A percentile compares a stretch with the other conserved stretches of the same genome.
Conservation (phyloP, 2,888 invertebrate genomes). For the Platyscelio sp. region DNA sequence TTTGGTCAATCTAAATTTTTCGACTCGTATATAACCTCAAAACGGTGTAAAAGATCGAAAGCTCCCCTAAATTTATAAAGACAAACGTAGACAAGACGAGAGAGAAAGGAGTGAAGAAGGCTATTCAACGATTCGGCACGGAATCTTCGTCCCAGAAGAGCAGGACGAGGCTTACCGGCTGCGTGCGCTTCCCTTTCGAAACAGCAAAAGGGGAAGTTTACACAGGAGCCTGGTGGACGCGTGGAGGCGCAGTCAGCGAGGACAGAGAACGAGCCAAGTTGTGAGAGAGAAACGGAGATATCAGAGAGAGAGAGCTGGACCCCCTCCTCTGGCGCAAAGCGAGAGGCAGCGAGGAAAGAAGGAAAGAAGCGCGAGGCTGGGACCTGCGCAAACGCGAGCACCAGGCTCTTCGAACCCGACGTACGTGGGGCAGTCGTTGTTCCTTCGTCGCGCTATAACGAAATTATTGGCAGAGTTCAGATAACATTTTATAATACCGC, state of each 20-base stretch:
- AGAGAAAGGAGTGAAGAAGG: constrained; percentile 67
- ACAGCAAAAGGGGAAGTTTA: constrained; percentile 65
- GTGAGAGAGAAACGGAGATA: too few relatives aligned
- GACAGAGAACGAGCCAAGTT: too few relatives aligned
- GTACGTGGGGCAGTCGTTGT: constrained; percentile 82
- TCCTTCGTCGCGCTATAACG: constrained; percentile 82
- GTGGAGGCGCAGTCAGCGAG: constrained; percentile 42
- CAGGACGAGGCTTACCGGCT: constrained; percentile 65
- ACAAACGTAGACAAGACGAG: too few relatives aligned
- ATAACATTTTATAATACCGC: too few relatives aligned
- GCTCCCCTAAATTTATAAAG: too few relatives aligned
- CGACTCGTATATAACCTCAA: too few relatives aligned
- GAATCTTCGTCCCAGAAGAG: constrained; percentile 61
- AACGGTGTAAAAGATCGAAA: too few relatives aligned
- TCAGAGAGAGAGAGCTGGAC: constrained; percentile 48
- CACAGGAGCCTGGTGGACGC: constrained; percentile 54
- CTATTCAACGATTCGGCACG: constrained; percentile 63
- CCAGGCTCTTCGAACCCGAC: constrained; percentile 75
- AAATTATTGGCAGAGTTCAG: constrained; percentile 81
- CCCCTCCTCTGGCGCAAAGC: constrained; percentile 33
- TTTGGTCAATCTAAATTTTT: too few relatives aligned
- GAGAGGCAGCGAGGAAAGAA: constrained; percentile 54
- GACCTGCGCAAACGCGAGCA: constrained; percentile 73
- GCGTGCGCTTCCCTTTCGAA: constrained; percentile 68
- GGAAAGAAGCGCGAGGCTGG: constrained; percentile 70